Percentiles rank a stretch among this genome's conserved stretches.
Conservation (phyloP, 2,888 invertebrate genomes). For the Trachelus stipa region DNA sequence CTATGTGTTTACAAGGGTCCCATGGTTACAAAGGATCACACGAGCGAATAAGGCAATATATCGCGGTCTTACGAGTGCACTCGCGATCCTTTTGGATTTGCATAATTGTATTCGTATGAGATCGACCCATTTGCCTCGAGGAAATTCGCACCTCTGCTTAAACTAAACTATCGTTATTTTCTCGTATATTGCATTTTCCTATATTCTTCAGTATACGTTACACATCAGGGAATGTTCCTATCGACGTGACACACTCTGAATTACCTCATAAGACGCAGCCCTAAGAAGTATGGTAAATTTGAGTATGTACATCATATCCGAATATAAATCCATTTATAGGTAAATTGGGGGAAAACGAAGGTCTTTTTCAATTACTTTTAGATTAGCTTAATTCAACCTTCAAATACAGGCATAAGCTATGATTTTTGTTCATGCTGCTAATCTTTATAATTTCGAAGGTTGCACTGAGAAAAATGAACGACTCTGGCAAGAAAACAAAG, state of each 20-base stretch:
- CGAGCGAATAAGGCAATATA: constrained; percentile 21
- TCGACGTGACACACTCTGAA: not conserved
- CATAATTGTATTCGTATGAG: constrained; percentile 2
- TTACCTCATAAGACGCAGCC: not conserved
- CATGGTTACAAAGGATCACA: constrained; percentile 23
- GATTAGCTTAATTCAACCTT: not conserved
- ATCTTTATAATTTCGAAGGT: too few relatives aligned
- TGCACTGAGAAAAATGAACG: too few relatives aligned
- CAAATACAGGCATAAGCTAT: not conserved
- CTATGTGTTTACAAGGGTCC: constrained; percentile 22
- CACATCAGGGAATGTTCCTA: not conserved
- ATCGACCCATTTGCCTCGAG: not conserved
- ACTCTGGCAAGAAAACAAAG: too few relatives aligned
- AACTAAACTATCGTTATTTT: not conserved
- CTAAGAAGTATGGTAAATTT: not conserved
- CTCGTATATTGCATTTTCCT: not conserved
- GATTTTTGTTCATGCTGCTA: not conserved
- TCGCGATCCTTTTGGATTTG: constrained; percentile 2
- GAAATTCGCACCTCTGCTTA: not conserved
- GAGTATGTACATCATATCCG: not conserved
- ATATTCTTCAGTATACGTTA: not conserved
- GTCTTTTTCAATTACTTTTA: not conserved
- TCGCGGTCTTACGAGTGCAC: constrained; percentile 18
- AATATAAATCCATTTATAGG: not conserved
- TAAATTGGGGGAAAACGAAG: not conserved